Evolutionary conservation across 2,888 invertebrate genomes (phyloP), one percentile per base, ranked within the genome.

Genomic region (Philonicus albiceps): DNA sequence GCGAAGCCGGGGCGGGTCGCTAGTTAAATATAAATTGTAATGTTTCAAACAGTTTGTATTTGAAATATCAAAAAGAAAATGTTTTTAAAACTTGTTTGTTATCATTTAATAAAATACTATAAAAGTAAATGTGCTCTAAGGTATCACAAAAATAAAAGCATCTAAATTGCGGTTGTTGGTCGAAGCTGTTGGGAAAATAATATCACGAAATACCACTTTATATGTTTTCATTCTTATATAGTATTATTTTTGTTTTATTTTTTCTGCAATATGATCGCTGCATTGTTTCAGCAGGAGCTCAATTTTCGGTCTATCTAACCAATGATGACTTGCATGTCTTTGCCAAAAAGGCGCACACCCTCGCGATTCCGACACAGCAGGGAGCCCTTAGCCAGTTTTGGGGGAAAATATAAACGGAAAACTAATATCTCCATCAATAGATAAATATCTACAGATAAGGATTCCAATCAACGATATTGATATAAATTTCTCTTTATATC

Each of bases 381-480:
- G 74, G 40, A 74, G 16, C n/a, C 27, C 43, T 27, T 78, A 19
- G 78, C 19, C 27, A 13, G 27, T 19, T n/a, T 37, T 37, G 27
- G 19, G 27, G 43, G n/a, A 49, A 43, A 78, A 37, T 27, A 78
- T 55, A 64, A 55, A 83, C 34, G 34, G 64, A 83, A 72, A 83
- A 72, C 83, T 72, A 83, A 83, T 83, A 72, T 34, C 72, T 83
- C 72, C 72, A 83, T 83, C 83, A 83, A 72, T 27, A 83, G 83
- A 81, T 55, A 55, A 81, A 55, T 81, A 81, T 81, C 81, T 81
- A 34, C 81, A 55, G 81, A 83, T 83, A 83, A 83, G 64, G 83
- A 83, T 72, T 83, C 83, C 83, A 83, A 83, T 83, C 83, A 83
- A 37, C 83, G 83, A 83, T 83, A 83, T 83, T 83, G 83, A 83